phyloP scores from a whole-genome alignment of 2,113 vertebrate species.

The Ictalurus punctatus region DNA sequence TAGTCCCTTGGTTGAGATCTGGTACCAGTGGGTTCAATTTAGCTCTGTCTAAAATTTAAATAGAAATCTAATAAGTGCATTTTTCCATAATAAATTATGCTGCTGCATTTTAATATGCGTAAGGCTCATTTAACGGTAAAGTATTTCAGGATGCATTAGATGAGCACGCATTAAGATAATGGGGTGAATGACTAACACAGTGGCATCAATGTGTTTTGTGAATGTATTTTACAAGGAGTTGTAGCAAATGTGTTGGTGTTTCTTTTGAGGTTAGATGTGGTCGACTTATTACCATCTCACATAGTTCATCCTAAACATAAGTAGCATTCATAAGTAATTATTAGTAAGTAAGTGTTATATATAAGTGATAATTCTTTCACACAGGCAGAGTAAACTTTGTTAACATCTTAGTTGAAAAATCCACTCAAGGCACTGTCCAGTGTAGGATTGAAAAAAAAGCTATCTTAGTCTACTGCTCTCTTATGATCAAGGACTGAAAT shows the following conservation, averaged over 20 bases:
- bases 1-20: neutral
- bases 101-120: neutral
- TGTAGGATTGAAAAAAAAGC: neutral
- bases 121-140: slow-evolving; percentile 35
- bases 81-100: neutral
- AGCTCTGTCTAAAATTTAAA: neutral
- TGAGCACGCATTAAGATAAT: slow-evolving; percentile 40
- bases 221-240: neutral
- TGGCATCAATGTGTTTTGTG: slow-evolving; percentile 20
- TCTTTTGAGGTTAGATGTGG: neutral
- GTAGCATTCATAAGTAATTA: neutral
- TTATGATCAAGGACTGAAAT: neutral
- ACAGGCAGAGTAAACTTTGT: neutral
- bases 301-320: neutral
- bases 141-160: slow-evolving; percentile 29
- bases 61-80: neutral
- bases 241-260: neutral
- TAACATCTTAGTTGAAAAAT: neutral
- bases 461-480: neutral
- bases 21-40: neutral
- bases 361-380: neutral
- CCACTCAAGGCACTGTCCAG: neutral
- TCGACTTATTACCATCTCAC: neutral
- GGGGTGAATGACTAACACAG: neutral
- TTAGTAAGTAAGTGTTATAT: neutral